Percentiles rank a stretch among this genome's conserved stretches.
These are phyloP conservation scores for Brenthis hecate DNA, from an alignment of 2,888 invertebrate species.

Conservation along the genomic window DNA sequence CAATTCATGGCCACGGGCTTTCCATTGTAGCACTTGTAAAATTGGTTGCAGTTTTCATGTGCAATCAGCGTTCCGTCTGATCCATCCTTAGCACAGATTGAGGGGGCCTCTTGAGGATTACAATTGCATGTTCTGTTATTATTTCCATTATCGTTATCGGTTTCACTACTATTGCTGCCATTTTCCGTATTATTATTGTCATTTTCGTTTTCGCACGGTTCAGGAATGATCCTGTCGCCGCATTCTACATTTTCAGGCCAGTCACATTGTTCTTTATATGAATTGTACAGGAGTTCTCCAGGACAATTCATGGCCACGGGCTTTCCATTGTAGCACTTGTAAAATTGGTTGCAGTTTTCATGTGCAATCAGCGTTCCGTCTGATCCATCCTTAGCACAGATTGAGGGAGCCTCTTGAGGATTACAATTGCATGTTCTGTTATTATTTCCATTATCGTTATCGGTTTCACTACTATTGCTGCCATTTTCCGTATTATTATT, in stretches of 20 bases:
- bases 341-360: constrained; percentile 52
- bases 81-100: constrained; percentile 43
- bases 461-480: constrained; percentile 17
- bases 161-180: constrained; percentile 9
- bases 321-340: constrained; percentile 47
- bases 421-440: constrained; percentile 45
- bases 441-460: constrained; percentile 7
- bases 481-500: constrained; percentile 22
- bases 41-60: constrained; percentile 50
- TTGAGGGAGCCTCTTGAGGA: constrained; percentile 43
- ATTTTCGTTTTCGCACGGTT: constrained; percentile 24
- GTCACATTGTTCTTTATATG: constrained; percentile 47
- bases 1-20: constrained; percentile 42
- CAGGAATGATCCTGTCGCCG: constrained; percentile 41
- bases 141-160: neutral
- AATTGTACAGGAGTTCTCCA: constrained; percentile 47
- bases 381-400: constrained; percentile 47
- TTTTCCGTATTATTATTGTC: neutral
- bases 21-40: constrained; percentile 45
- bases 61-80: constrained; percentile 49
- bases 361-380: constrained; percentile 39
- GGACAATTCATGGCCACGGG: constrained; percentile 47
- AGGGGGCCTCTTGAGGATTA: constrained; percentile 44
- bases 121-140: constrained; percentile 36
- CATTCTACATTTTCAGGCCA: constrained; percentile 50